These are phyloP conservation scores for Megastigmus dorsalis DNA, from an alignment of 2,888 invertebrate species.

Conservation along the genomic window DNA sequence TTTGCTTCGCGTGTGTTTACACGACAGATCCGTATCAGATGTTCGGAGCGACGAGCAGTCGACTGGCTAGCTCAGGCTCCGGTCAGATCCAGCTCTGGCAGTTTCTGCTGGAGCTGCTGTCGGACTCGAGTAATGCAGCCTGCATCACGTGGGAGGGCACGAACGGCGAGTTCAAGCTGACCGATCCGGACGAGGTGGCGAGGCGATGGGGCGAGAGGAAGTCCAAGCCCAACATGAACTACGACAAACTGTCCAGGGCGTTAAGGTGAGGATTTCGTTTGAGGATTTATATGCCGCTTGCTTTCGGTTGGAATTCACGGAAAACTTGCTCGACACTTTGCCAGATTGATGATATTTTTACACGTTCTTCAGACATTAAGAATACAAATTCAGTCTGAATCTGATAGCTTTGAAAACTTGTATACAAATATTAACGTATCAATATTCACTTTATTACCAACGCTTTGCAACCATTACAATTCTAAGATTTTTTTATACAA, in stretches of 20 bases:
- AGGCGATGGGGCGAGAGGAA: slow-evolving; percentile 99
- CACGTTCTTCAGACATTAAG: too few relatives aligned
- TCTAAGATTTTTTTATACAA: too few relatives aligned
- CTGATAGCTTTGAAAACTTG: too few relatives aligned
- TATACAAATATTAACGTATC: too few relatives aligned
- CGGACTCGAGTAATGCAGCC: slow-evolving; percentile 95
- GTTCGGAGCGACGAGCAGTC: slow-evolving; percentile 97
- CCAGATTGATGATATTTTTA: too few relatives aligned
- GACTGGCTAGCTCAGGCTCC: slow-evolving; percentile 95
- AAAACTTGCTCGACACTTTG: too few relatives aligned
- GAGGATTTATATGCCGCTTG: too few relatives aligned
- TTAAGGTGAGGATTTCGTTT: slow-evolving; percentile 81
- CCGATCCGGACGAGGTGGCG: slow-evolving; percentile 98
- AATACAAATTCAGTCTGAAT: too few relatives aligned
- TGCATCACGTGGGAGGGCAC: slow-evolving; percentile 99
- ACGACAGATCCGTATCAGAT: slow-evolving; percentile 97
- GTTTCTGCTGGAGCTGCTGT: slow-evolving; percentile 96
- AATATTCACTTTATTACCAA: too few relatives aligned
- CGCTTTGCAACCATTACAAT: too few relatives aligned
- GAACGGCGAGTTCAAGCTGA: slow-evolving; percentile 98
- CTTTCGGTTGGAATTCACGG: too few relatives aligned
- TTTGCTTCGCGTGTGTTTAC: too few relatives aligned
- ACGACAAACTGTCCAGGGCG: slow-evolving; percentile 98
- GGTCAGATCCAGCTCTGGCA: slow-evolving; percentile 99
- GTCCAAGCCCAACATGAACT: slow-evolving; percentile 99